Evolutionary conservation across 2,797 vertebrate genomes (phyloP).

Genomic region (Pangasius mekongensis): DNA sequence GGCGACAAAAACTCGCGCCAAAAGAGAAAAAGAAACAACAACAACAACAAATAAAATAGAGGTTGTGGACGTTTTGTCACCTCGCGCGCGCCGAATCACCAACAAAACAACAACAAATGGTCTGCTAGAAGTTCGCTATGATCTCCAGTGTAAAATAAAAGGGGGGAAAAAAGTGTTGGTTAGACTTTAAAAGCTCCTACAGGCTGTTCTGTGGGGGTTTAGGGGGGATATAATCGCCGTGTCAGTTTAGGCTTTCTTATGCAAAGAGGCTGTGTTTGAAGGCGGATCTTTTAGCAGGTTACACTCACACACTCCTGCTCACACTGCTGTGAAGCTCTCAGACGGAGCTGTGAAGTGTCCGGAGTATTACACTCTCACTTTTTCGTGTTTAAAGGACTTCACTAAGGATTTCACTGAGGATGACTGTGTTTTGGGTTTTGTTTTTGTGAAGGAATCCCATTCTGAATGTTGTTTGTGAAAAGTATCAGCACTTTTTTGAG

Average conservation of each 20-base stretch:
- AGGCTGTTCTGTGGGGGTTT: conserved; percentile 81
- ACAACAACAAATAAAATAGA: neutral
- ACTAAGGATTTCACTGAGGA: conserved; percentile 1
- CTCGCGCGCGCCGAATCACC: neutral
- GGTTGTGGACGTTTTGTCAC: conserved; percentile 45
- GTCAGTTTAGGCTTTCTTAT: conserved; percentile 95
- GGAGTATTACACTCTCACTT: neutral
- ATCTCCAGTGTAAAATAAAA: conserved; percentile 61
- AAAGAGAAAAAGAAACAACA: neutral
- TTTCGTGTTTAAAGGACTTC: neutral
- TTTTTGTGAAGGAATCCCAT: neutral
- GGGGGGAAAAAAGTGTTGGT: conserved; percentile 63
- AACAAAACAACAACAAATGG: conserved; percentile 61
- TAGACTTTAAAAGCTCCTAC: conserved; percentile 60
- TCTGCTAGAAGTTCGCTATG: conserved; percentile 72
- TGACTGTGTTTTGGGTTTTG: neutral
- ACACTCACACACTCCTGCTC: conserved; percentile 49
- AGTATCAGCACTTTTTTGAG: neutral
- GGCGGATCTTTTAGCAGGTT: conserved; percentile 87
- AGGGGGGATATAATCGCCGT: conserved; percentile 83
- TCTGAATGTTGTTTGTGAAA: neutral
- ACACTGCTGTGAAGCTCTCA: conserved; percentile 67
- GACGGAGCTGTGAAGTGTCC: conserved; percentile 50
- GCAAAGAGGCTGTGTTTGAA: conserved; percentile 90
- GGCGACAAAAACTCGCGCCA: conserved; percentile 4